A percentile compares a stretch with the other conserved stretches of the same genome.
These are phyloP conservation scores for Taxidea taxus DNA, from an alignment of 2,113 vertebrate genomes.

Conservation along the genomic window DNA sequence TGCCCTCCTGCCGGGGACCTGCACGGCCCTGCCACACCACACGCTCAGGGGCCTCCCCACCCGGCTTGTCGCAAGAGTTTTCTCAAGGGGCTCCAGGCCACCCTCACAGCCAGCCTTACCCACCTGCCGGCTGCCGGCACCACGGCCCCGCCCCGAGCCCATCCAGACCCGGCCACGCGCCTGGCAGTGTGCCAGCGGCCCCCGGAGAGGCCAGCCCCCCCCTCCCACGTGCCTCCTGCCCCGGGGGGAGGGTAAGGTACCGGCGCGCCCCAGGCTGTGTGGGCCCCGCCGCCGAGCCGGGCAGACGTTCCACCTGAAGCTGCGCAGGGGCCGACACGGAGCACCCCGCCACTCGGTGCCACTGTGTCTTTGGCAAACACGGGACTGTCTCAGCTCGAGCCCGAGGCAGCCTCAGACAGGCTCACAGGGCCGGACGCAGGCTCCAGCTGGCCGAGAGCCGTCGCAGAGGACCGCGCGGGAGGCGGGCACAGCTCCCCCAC, in stretches of 20 bases:
- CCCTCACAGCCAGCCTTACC: background rate
- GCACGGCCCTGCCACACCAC: too few species aligned
- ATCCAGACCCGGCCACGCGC: too few species aligned
- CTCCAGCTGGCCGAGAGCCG: too few species aligned
- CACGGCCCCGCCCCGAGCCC: too few species aligned
- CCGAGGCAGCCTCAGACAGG: background rate
- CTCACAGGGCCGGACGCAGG: background rate
- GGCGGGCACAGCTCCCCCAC: background rate
- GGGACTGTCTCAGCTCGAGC: background rate
- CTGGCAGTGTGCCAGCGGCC: too few species aligned
- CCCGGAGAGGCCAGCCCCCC: too few species aligned
- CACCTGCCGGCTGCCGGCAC: background rate
- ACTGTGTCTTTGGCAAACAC: background rate
- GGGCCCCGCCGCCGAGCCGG: rapidly evolving
- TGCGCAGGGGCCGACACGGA: background rate
- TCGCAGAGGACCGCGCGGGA: background rate
- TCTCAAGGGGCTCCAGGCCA: background rate
- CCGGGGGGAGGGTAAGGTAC: background rate
- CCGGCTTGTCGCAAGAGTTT: background rate
- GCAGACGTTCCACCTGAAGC: background rate
- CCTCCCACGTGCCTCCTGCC: too few species aligned
- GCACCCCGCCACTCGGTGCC: background rate
- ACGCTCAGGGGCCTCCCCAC: background rate
- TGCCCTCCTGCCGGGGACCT: background rate
- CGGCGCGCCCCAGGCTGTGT: background rate